These are phyloP conservation scores for Halictus rubicundus DNA, from an alignment of 1,140 invertebrate species.

Conservation along the genomic window DNA sequence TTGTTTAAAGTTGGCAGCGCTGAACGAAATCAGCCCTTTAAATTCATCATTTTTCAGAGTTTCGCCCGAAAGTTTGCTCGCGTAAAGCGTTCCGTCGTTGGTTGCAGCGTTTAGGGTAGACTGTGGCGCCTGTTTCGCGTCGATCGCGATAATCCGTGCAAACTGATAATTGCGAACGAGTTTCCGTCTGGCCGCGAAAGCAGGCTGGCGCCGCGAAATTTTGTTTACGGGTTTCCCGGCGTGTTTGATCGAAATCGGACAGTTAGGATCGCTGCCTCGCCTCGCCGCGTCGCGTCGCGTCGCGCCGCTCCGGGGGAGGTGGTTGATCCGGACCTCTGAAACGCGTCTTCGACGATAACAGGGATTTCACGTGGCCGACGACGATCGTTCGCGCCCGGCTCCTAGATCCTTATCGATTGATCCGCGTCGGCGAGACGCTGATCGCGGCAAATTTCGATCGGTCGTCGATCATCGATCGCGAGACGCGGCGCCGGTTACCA, in stretches of 20 bases:
- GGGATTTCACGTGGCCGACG: background rate
- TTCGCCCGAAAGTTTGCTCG: no score
- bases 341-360: background rate
- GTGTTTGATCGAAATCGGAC: conserved; percentile 2
- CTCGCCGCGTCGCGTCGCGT: background rate
- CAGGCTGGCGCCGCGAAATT: conserved; percentile 18
- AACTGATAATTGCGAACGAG: background rate
- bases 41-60: no score
- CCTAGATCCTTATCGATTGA: conserved; percentile 25
- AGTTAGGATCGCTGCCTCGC: background rate
- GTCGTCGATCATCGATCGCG: background rate
- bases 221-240: background rate
- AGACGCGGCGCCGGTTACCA: background rate
- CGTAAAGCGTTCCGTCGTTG: no score
- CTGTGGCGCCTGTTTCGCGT: no score
- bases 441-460: conserved; percentile 25
- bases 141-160: background rate
- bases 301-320: no score
- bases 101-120: no score
- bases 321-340: background rate
- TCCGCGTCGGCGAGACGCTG: conserved; percentile 15
- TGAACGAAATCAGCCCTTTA: no score
- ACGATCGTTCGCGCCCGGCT: background rate
- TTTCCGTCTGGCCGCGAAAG: background rate
- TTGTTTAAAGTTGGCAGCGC: no score